Conservation (phyloP, 2,797 vertebrate species). For the Lagocephalus sceleratus region DNA sequence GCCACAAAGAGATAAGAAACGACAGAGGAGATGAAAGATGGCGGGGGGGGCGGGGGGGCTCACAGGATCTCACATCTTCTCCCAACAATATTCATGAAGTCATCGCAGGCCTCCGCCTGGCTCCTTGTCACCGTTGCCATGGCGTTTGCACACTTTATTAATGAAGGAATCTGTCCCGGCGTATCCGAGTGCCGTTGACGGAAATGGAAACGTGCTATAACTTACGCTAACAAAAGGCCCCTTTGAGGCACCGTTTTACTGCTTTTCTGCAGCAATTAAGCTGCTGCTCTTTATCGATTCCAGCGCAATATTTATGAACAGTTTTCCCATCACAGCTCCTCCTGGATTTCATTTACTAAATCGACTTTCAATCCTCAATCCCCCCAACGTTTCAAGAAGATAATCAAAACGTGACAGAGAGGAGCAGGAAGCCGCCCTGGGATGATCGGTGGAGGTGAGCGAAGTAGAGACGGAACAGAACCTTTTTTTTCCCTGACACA, state of each 20-base stretch:
- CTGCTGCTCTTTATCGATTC: constrained; percentile 11
- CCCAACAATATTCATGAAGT: constrained; percentile 40
- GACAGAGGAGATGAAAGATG: constrained; percentile 56
- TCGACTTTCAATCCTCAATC: neutral
- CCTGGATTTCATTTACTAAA: constrained; percentile 11
- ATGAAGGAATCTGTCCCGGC: constrained; percentile 25
- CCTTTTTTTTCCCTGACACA: neutral
- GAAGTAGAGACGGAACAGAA: neutral
- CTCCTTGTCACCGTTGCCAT: constrained; percentile 27
- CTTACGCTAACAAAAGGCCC: neutral
- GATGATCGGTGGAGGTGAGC: too few species aligned
- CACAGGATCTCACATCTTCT: constrained; percentile 47
- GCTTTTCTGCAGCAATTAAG: constrained; percentile 9
- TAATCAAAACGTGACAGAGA: neutral
- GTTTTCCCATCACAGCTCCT: constrained; percentile 10
- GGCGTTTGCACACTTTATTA: constrained; percentile 18
- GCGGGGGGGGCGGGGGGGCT: constrained; percentile 19
- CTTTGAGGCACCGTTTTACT: constrained; percentile 1
- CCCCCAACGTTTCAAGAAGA: constrained; percentile 9
- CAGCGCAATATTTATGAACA: constrained; percentile 11
- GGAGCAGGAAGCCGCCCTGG: neutral
- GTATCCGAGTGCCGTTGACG: neutral
- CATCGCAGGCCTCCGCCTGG: constrained; percentile 25
- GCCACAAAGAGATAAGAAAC: constrained; percentile 57
- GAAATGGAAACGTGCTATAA: constrained; percentile 6